Base-by-base conservation (phyloP, 2,888 invertebrate species). In the Megastigmus dorsalis region DNA sequence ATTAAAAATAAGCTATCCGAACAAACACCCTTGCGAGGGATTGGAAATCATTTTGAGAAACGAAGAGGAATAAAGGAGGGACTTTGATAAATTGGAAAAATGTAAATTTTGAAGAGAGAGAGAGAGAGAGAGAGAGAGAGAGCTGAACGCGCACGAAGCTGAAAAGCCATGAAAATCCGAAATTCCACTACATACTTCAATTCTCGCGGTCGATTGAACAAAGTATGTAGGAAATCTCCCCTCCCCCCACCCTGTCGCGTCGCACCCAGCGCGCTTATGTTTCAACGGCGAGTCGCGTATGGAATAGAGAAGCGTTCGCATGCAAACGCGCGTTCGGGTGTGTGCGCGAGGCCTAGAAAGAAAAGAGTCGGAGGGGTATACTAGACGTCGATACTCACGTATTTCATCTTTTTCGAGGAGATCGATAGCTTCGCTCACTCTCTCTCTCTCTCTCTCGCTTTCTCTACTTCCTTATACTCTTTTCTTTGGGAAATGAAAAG, bases 331-430 rank as follows among this genome's bases (percentile, higher is more conserved):
- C 13, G 10, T 30, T 18, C 9, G 15, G 9, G 33, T 13, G 18
- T 28, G 62, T n/a, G n/a, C 13, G 36, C 15, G 18, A 48, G 36
- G 50, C 48, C 62, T 48, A 63, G 62, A 63, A 63, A 63, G 62
- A 63, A 63, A 63, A 48, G 48, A 63, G 50, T 63, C 62, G 28
- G 7, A 28, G 50, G 23, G 43, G 33, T n/a, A 63, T 63, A 63
- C 20, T 50, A 63, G 48, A 48, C 62, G 48, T 63, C 62, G 62
- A 63, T 63, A 63, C 48, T 63, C 45, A 1, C 36, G 48, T 63
- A 63, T 63, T 63, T 63, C 62, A 63, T 63, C 10, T 63, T 63
- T 63, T 36, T 63, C 9, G 33, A 36, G 45, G 13, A 62, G 36
- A 63, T 63, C 50, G 62, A 63, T 63, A 63, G 59, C 20, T 9